Percentiles rank a stretch among this genome's conserved stretches.
Evolutionary conservation across 2,797 vertebrate genomes (phyloP).

Genomic region (Tadarida brasiliensis): DNA sequence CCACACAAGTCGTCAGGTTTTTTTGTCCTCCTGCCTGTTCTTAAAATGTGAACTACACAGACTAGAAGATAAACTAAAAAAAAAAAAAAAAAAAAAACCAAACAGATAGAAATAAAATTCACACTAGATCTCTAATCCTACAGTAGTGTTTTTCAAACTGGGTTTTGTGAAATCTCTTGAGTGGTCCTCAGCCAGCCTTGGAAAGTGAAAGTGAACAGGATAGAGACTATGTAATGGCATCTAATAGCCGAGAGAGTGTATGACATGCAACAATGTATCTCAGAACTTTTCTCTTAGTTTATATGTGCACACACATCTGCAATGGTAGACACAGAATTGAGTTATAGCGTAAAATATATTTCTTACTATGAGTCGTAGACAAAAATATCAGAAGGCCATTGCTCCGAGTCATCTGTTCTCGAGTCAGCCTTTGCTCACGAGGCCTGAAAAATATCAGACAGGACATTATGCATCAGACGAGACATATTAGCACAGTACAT

Average conservation of each 20-base stretch:
- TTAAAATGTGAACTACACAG: neutral
- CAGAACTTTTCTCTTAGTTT: neutral
- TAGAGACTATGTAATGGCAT: neutral
- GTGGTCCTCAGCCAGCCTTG: neutral
- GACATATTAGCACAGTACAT: neutral
- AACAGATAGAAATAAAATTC: neutral
- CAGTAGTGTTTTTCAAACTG: neutral
- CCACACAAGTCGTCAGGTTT: neutral
- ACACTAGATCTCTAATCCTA: neutral
- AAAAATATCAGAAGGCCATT: neutral
- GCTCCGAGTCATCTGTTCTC: accelerated
- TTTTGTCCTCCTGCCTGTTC: neutral
- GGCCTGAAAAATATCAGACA: neutral
- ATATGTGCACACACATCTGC: neutral
- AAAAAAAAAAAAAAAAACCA: neutral
- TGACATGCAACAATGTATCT: neutral
- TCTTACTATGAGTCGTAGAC: neutral
- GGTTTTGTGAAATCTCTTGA: neutral
- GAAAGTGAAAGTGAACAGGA: neutral
- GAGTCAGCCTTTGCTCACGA: neutral
- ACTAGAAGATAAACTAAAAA: neutral
- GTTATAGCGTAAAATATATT: neutral
- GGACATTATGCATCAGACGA: neutral
- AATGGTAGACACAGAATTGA: neutral
- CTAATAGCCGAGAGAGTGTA: neutral